Conservation (phyloP, 2,797 vertebrate genomes). For the Sebastolobus alascanus region DNA sequence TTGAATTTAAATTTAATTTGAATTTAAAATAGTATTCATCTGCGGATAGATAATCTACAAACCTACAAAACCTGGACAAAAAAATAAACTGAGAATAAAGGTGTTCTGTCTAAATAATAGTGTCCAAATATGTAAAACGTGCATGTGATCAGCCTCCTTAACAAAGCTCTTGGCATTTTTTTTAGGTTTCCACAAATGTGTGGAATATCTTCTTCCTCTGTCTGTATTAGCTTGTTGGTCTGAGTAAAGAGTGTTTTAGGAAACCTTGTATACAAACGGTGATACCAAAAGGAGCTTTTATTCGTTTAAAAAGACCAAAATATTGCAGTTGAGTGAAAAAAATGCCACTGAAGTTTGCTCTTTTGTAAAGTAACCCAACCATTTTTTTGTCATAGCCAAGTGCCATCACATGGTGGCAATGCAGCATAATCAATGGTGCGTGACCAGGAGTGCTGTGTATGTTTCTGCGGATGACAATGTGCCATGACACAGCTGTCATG, state of each 20-base stretch:
- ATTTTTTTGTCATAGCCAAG: conserved; percentile 30
- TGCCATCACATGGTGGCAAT: conserved; percentile 55
- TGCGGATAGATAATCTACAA: not conserved
- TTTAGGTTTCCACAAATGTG: not conserved
- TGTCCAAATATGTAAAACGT: not conserved
- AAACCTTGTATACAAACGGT: not conserved
- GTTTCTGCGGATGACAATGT: not conserved
- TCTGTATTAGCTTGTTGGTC: not conserved
- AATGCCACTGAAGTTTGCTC: not conserved
- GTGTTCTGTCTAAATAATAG: not conserved
- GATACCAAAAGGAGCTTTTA: not conserved
- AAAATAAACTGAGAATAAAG: not conserved
- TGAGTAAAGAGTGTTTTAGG: not conserved
- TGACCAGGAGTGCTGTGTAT: not conserved
- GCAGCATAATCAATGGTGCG: conserved; percentile 44
- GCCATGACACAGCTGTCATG: conserved; percentile 52
- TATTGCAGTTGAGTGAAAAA: not conserved
- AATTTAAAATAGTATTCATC: not conserved
- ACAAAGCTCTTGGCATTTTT: not conserved
- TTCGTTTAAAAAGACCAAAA: not conserved
- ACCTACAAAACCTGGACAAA: not conserved
- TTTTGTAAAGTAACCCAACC: not conserved
- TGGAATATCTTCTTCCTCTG: not conserved
- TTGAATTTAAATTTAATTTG: no score
- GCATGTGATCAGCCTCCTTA: not conserved